Evolutionary conservation across 2,113 vertebrate species (phyloP).

Genomic region (Passer domesticus): DNA sequence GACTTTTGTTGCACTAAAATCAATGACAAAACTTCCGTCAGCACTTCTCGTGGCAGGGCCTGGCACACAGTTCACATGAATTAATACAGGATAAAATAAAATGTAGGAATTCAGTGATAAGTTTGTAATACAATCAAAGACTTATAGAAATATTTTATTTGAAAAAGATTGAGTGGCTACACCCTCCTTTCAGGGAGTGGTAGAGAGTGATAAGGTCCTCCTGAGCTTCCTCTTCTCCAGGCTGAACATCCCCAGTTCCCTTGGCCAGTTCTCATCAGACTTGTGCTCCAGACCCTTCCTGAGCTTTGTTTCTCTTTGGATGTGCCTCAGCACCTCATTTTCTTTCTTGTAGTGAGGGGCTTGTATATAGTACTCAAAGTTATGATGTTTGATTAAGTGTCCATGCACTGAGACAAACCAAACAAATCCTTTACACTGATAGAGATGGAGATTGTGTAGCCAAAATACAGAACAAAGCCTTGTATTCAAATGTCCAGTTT

Average conservation of each 20-base stretch:
- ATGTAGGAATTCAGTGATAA: neutral
- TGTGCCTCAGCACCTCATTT: rapidly evolving
- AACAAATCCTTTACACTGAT: neutral
- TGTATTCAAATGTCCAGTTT: neutral
- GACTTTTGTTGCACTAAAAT: neutral
- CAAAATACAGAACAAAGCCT: neutral
- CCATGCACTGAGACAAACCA: neutral
- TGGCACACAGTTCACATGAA: neutral
- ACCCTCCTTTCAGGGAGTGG: neutral
- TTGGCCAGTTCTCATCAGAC: rapidly evolving
- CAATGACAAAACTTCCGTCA: neutral
- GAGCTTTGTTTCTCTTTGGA: rapidly evolving
- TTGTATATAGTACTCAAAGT: neutral
- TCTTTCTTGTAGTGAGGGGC: neutral
- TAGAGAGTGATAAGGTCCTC: rapidly evolving
- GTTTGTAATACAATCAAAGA: neutral
- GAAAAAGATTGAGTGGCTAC: neutral
- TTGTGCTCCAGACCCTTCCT: neutral
- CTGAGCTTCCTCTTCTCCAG: neutral
- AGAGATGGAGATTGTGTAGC: neutral
- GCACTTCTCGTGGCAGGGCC: neutral
- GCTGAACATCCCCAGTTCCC: neutral
- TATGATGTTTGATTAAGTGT: neutral
- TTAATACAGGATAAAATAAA: neutral
- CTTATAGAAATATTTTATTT: neutral